A percentile compares a stretch with the other conserved stretches of the same genome.
These are phyloP conservation scores for Pediacus dermestoides DNA, from an alignment of 2,888 invertebrate species.

Conservation along the genomic window DNA sequence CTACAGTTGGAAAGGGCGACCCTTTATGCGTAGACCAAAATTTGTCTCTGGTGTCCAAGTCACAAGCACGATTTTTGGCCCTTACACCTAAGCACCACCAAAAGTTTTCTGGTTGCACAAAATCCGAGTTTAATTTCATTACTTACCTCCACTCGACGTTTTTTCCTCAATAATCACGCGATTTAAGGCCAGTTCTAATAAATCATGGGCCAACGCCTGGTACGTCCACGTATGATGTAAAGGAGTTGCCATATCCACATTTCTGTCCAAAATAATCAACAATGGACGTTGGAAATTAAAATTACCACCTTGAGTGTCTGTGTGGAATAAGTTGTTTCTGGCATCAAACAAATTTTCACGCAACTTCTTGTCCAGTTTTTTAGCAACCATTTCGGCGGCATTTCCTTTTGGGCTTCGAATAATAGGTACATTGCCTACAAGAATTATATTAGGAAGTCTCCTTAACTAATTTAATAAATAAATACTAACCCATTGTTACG, in stretches of 20 bases:
- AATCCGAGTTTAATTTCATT: slow-evolving; percentile 7
- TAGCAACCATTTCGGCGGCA: slow-evolving; percentile 98
- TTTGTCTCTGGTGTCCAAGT: slow-evolving; percentile 83
- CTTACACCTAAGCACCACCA: slow-evolving; percentile 56
- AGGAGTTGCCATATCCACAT: slow-evolving; percentile 95
- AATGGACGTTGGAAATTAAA: slow-evolving; percentile 91
- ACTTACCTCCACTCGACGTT: slow-evolving; percentile 38
- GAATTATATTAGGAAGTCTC: too few species aligned
- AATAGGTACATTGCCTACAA: slow-evolving; percentile 75
- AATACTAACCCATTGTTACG: slow-evolving; percentile 79
- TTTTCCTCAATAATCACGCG: slow-evolving; percentile 52
- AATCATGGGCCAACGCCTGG: slow-evolving; percentile 96
- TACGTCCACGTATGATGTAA: slow-evolving; percentile 99
- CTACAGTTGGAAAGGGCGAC: slow-evolving; percentile 89
- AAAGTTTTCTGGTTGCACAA: slow-evolving; percentile 3
- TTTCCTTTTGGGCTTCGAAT: slow-evolving; percentile 91
- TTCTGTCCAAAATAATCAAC: slow-evolving; percentile 87
- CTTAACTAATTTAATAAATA: slow-evolving; percentile 38
- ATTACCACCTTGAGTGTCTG: slow-evolving; percentile 72
- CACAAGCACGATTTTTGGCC: slow-evolving; percentile 81
- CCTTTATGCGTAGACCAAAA: slow-evolving; percentile 95
- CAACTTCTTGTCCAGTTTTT: slow-evolving; percentile 94
- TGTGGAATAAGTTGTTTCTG: slow-evolving; percentile 90
- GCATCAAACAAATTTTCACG: slow-evolving; percentile 96
- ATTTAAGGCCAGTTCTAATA: slow-evolving; percentile 87